Percentiles rank a stretch among this genome's conserved stretches.
phyloP scores from a whole-genome alignment of 1,140 invertebrate genomes.

The Aplysia californica region DNA sequence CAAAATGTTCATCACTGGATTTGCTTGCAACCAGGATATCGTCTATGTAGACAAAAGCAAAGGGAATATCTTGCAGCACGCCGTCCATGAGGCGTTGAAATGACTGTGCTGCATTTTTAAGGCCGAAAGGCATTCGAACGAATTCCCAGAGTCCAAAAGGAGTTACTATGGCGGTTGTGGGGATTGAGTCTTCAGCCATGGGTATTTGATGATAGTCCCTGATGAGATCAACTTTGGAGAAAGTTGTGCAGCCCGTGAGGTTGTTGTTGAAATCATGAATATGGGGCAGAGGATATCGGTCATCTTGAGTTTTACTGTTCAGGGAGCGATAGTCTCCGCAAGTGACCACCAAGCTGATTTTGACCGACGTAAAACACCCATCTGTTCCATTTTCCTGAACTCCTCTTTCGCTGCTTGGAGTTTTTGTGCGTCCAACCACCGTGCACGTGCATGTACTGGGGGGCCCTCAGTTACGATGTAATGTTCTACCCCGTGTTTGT shows the following conservation, averaged over 20 bases:
- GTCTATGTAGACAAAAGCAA: slow-evolving; percentile 32
- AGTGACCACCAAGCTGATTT: not conserved
- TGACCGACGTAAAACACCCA: not conserved
- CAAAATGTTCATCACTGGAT: slow-evolving; percentile 20
- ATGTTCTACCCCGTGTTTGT: too few relatives aligned
- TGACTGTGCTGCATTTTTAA: slow-evolving; percentile 34
- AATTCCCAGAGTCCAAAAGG: slow-evolving; percentile 11
- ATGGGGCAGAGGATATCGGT: slow-evolving; percentile 7
- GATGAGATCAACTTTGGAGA: slow-evolving; percentile 13
- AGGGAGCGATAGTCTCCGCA: not conserved
- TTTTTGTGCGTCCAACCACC: not conserved
- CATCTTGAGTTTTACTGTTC: not conserved
- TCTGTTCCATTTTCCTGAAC: not conserved
- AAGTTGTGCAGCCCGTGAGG: not conserved
- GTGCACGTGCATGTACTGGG: not conserved
- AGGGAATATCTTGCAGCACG: slow-evolving; percentile 21
- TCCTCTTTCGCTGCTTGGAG: not conserved
- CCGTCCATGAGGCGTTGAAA: slow-evolving; percentile 32
- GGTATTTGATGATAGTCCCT: slow-evolving; percentile 4
- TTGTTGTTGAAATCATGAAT: slow-evolving; percentile 2
- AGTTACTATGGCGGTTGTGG: not conserved
- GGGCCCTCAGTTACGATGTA: too few relatives aligned
- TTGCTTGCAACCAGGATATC: slow-evolving; percentile 30
- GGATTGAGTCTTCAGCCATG: too few relatives aligned
- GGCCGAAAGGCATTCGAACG: slow-evolving; percentile 27